A percentile compares a stretch with the other conserved stretches of the same genome.
Conservation (phyloP, 2,113 vertebrate species). For the Silurus meridionalis region DNA sequence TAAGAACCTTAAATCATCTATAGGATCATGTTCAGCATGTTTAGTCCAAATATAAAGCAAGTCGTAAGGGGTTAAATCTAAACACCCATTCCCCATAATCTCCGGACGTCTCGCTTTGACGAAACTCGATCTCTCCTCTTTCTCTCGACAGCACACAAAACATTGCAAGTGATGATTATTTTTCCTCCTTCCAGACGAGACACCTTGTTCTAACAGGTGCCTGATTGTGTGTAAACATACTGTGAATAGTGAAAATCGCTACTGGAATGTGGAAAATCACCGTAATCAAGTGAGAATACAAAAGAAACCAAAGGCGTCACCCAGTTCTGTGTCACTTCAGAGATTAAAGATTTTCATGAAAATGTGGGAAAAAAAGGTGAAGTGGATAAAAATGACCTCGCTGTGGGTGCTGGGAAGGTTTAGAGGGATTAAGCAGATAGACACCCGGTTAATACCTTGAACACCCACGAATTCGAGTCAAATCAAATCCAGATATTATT, state of each 20-base stretch:
- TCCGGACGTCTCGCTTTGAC: too few relatives aligned
- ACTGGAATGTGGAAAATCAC: slow-evolving; percentile 16
- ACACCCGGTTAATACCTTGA: not conserved
- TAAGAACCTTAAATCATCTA: not conserved
- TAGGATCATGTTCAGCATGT: not conserved
- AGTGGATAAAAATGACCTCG: slow-evolving; percentile 11
- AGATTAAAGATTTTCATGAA: slow-evolving; percentile 65
- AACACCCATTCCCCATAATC: not conserved
- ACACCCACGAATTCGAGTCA: not conserved
- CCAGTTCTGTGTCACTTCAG: slow-evolving; percentile 62
- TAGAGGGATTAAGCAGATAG: slow-evolving; percentile 1
- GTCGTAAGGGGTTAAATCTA: not conserved
- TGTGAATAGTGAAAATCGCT: not conserved
- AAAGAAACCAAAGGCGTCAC: slow-evolving; percentile 66
- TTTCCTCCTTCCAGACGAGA: not conserved
- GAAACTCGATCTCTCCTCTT: slow-evolving; percentile 1
- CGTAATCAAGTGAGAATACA: slow-evolving; percentile 55
- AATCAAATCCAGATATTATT: too few relatives aligned
- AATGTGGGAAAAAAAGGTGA: slow-evolving; percentile 65
- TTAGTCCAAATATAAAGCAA: not conserved
- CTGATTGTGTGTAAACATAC: slow-evolving; percentile 21
- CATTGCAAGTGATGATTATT: not conserved
- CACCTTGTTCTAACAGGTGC: slow-evolving; percentile 8
- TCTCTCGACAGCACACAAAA: not conserved
- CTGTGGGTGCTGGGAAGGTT: not conserved